Evolutionary conservation across 2,113 vertebrate species (phyloP).

Genomic region (Scortum barcoo): DNA sequence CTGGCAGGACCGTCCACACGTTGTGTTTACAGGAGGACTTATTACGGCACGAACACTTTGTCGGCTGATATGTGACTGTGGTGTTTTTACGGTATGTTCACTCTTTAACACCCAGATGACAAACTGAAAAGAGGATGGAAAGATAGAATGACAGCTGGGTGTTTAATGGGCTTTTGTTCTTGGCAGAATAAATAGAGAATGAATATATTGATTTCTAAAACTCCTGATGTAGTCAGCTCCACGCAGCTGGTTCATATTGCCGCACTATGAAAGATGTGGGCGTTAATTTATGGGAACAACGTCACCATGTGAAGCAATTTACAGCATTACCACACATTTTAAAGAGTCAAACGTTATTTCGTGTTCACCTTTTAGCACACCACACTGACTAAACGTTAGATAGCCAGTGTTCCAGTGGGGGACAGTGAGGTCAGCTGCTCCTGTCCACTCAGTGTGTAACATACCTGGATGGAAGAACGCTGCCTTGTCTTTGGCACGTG

Average conservation of each 20-base stretch:
- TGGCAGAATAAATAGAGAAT: too few relatives aligned
- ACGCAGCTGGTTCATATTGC: not conserved
- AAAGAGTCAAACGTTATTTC: too few relatives aligned
- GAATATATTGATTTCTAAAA: too few relatives aligned
- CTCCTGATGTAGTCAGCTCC: not conserved
- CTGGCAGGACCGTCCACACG: not conserved
- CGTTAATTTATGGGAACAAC: not conserved
- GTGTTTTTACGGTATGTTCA: not conserved
- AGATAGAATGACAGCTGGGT: not conserved
- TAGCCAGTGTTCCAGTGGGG: not conserved
- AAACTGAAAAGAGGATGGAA: not conserved
- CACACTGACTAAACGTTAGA: not conserved
- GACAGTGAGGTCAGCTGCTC: too few relatives aligned
- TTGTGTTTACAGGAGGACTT: conserved; percentile 23
- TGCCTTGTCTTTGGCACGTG: not conserved
- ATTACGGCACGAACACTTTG: conserved; percentile 17
- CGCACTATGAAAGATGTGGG: not conserved
- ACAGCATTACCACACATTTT: not conserved
- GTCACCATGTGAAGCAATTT: too few relatives aligned
- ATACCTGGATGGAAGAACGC: not conserved
- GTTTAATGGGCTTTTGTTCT: not conserved
- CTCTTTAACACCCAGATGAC: fast-evolving
- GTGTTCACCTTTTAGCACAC: not conserved
- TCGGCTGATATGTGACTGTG: too few relatives aligned
- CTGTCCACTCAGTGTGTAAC: too few relatives aligned